Conservation (phyloP, 1,140 invertebrate species). For the Leptoteleia sp. region DNA sequence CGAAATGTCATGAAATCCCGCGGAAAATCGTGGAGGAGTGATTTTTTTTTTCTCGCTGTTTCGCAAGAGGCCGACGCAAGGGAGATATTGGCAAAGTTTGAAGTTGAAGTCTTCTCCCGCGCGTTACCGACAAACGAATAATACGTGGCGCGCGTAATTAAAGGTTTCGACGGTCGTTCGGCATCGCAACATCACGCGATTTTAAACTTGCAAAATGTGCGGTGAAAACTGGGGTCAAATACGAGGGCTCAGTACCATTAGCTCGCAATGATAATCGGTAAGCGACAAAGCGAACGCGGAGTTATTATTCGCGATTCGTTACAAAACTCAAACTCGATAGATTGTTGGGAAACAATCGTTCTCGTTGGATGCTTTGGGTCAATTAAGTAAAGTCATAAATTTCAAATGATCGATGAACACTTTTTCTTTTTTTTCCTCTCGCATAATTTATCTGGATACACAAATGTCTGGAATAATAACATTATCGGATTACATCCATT, state of each 20-base stretch:
- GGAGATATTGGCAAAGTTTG: conserved; percentile 35
- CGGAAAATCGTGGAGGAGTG: conserved; percentile 17
- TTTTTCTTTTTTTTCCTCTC: too few relatives aligned
- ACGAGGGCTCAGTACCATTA: too few relatives aligned
- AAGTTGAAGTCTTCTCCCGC: conserved; percentile 27
- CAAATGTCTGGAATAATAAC: too few relatives aligned
- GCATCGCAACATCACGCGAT: conserved; percentile 35
- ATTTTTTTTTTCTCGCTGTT: conserved; percentile 4
- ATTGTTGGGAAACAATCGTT: too few relatives aligned
- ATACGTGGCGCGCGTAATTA: conserved; percentile 33
- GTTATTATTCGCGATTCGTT: too few relatives aligned
- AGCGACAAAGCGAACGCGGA: conserved; percentile 18
- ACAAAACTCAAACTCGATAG: too few relatives aligned
- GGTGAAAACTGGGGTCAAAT: conserved; percentile 23
- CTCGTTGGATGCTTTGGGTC: too few relatives aligned
- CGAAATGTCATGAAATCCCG: conserved; percentile 34
- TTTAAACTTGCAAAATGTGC: conserved; percentile 46
- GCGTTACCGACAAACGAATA: neutral
- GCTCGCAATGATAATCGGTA: conserved; percentile 11
- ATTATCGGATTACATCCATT: too few relatives aligned
- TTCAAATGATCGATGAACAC: too few relatives aligned
- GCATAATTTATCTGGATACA: too few relatives aligned
- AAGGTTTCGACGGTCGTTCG: conserved; percentile 7
- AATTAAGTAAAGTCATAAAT: too few relatives aligned
- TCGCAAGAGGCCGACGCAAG: neutral